phyloP scores from a whole-genome alignment of 1,140 invertebrate genomes.

The Cyrtorhinus lividipennis region DNA sequence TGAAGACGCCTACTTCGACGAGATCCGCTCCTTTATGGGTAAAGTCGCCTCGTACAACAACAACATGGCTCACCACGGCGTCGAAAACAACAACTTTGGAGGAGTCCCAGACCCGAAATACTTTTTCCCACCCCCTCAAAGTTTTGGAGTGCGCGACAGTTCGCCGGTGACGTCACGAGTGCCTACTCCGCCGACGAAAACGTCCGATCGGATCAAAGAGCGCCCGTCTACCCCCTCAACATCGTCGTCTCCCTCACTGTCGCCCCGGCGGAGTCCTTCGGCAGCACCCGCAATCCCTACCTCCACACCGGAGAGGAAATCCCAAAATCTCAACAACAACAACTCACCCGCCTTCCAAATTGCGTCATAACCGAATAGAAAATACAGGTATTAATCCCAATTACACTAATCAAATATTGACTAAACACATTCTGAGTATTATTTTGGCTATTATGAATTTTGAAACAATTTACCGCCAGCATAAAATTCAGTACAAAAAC shows the following conservation, averaged over 20 bases:
- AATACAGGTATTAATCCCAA: too few relatives aligned
- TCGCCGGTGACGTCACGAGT: background rate
- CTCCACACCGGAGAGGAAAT: background rate
- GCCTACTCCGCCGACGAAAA: background rate
- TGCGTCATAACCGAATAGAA: background rate
- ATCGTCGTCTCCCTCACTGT: background rate
- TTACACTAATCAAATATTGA: too few relatives aligned
- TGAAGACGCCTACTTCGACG: conserved; percentile 80
- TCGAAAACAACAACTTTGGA: background rate
- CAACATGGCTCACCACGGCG: background rate
- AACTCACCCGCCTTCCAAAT: background rate
- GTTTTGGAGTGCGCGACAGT: background rate
- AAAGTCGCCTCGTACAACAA: conserved; percentile 41
- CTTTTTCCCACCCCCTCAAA: background rate
- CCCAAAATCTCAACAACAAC: background rate
- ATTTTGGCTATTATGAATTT: too few relatives aligned
- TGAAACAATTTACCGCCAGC: too few relatives aligned
- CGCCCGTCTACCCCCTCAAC: background rate
- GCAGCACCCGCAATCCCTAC: background rate
- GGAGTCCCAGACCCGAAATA: background rate
- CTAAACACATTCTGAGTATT: too few relatives aligned
- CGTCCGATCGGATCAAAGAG: background rate
- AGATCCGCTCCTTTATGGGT: conserved; percentile 86
- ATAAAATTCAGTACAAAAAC: too few relatives aligned
- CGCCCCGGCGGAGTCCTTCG: background rate